phyloP scores from a whole-genome alignment of 2,797 vertebrate species.

The Selene dorsalis region DNA sequence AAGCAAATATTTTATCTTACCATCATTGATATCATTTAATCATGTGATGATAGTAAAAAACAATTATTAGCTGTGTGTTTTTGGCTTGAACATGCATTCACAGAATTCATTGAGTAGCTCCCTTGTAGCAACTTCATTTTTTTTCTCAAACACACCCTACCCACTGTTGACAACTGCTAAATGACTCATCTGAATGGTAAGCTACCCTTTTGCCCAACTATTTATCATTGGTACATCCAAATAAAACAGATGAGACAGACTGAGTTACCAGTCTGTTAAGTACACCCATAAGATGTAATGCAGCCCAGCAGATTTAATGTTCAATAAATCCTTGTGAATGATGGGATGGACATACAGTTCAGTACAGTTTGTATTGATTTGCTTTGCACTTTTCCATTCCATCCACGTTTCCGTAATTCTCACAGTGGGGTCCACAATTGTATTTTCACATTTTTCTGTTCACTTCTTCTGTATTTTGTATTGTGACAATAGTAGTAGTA shows the following conservation, averaged over 20 bases:
- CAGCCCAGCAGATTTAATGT: neutral
- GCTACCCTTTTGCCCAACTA: neutral
- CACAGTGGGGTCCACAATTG: too few relatives aligned
- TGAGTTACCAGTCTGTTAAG: neutral
- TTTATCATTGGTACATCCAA: slow-evolving; percentile 6
- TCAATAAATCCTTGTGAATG: neutral
- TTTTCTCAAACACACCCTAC: slow-evolving; percentile 4
- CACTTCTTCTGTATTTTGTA: too few relatives aligned
- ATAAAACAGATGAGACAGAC: slow-evolving; percentile 12
- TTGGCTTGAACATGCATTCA: slow-evolving; percentile 18
- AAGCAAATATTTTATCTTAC: slow-evolving; percentile 12
- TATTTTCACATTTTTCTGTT: too few relatives aligned
- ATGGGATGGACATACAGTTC: neutral
- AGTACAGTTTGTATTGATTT: too few relatives aligned
- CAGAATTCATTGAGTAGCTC: slow-evolving; percentile 9
- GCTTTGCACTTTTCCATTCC: neutral
- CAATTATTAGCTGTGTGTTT: slow-evolving; percentile 7
- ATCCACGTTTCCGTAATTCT: too few relatives aligned
- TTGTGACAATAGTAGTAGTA: too few relatives aligned
- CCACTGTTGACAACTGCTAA: slow-evolving; percentile 18
- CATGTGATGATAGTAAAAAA: neutral
- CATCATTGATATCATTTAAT: neutral
- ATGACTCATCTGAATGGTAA: slow-evolving; percentile 20
- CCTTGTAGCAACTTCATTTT: slow-evolving; percentile 6
- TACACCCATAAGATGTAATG: neutral